A percentile compares a stretch with the other conserved stretches of the same genome.
phyloP scores from a whole-genome alignment of 2,113 vertebrate species.

The Cygnus atratus region DNA sequence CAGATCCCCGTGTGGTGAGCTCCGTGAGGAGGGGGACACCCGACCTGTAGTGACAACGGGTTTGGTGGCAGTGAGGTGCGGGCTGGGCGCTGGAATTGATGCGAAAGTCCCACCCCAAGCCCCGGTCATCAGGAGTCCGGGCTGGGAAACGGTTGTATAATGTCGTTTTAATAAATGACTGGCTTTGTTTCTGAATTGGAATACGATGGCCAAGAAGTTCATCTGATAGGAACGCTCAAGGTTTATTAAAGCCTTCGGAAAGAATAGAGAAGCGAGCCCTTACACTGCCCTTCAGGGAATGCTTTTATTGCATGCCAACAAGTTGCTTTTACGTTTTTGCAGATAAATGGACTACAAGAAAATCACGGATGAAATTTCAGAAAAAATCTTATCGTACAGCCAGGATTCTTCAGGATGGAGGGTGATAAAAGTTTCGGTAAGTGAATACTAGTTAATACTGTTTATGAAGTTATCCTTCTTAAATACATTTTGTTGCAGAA shows the following conservation, averaged over 20 bases:
- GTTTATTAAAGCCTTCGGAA: background rate
- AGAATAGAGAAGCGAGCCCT: background rate
- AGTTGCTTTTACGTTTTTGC: constrained; percentile 34
- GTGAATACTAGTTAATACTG: constrained; percentile 30
- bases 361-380: constrained; percentile 50
- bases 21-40: background rate
- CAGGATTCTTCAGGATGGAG: constrained; percentile 73
- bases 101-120: fast-evolving
- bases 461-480: constrained; percentile 1
- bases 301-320: background rate
- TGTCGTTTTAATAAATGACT: background rate
- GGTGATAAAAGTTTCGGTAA: constrained; percentile 73
- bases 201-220: background rate
- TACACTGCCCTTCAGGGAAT: background rate
- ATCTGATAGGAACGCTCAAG: background rate
- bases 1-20: background rate
- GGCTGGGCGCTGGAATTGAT: background rate
- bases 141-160: background rate
- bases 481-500: background rate
- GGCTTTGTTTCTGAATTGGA: fast-evolving
- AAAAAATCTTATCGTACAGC: constrained; percentile 63
- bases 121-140: background rate
- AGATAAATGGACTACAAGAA: constrained; percentile 73
- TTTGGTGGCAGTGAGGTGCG: no score
- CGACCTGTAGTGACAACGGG: no score